phyloP scores from a whole-genome alignment of 2,797 vertebrate genomes.

The Kryptolebias ocellatus region DNA sequence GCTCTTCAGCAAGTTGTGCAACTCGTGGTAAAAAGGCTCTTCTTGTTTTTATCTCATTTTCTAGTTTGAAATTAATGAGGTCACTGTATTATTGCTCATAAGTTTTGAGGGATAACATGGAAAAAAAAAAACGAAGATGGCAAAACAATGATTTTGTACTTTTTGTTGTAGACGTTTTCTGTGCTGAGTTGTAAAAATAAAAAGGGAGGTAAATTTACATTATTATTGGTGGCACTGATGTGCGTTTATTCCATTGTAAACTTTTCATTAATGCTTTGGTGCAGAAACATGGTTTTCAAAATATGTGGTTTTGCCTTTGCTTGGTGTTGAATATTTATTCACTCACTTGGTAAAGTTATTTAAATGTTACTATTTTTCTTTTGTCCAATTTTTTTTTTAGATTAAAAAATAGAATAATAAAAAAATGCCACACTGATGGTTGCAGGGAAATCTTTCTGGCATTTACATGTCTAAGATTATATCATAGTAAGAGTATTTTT shows the following conservation, averaged over 20 bases:
- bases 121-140: no score
- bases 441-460: no score
- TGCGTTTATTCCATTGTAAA: no score
- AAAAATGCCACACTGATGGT: neutral
- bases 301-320: neutral
- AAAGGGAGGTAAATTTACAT: no score
- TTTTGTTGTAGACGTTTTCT: no score
- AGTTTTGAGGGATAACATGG: constrained; percentile 37
- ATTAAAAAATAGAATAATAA: neutral
- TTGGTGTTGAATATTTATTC: neutral
- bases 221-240: no score
- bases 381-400: neutral
- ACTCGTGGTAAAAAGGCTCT: constrained; percentile 28
- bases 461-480: no score
- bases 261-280: no score
- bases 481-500: neutral
- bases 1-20: constrained; percentile 34
- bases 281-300: neutral
- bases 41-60: constrained; percentile 58
- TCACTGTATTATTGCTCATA: constrained; percentile 39
- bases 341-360: neutral
- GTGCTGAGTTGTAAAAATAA: no score
- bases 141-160: no score
- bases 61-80: constrained; percentile 63
- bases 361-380: no score